Evolutionary conservation across 2,888 invertebrate genomes (phyloP).

Genomic region (Chironomus tentans): DNA sequence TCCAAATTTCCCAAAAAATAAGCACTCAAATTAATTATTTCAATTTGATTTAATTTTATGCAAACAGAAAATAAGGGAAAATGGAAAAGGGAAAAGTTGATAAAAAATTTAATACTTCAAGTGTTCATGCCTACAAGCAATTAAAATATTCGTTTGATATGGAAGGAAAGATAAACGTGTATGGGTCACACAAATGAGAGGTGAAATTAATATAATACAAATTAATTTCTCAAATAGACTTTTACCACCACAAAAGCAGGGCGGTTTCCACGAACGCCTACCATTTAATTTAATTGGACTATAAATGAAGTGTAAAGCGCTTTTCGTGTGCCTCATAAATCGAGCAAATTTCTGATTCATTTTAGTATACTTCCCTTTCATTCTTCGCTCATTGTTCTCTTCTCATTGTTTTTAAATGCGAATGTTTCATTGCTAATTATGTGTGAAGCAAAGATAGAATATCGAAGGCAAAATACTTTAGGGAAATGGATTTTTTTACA

Average conservation of each 20-base stretch:
- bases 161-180: background rate
- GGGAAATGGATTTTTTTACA: too few relatives aligned
- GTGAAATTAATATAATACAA: background rate
- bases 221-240: background rate
- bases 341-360: too few relatives aligned
- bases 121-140: background rate
- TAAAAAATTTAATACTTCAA: background rate
- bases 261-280: background rate
- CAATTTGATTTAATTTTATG: background rate
- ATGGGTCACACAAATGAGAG: background rate
- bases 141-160: background rate
- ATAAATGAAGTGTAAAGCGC: background rate
- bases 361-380: too few relatives aligned
- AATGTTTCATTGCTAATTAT: too few relatives aligned
- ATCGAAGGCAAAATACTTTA: too few relatives aligned
- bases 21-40: too few relatives aligned
- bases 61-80: background rate
- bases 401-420: too few relatives aligned
- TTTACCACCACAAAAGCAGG: background rate
- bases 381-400: too few relatives aligned
- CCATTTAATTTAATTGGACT: constrained; percentile 4
- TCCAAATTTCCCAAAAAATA: too few relatives aligned
- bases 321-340: background rate
- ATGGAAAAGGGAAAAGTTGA: background rate
- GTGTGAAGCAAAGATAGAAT: too few relatives aligned